Conservation (phyloP, 2,888 invertebrate species). For the Acrobasis consociella region DNA sequence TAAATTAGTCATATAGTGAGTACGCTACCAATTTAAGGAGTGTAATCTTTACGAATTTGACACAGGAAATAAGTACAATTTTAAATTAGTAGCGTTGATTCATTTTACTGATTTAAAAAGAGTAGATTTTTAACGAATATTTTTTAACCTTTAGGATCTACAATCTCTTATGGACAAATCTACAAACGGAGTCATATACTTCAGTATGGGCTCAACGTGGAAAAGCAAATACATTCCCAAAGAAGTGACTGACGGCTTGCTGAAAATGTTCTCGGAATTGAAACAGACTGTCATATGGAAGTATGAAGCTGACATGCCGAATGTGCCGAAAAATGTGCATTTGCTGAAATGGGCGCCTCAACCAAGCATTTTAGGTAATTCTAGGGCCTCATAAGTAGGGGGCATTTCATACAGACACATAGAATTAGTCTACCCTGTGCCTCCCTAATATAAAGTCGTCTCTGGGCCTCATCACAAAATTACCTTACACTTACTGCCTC, state of each 20-base stretch:
- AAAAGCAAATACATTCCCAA: constrained; percentile 56
- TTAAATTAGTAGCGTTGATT: too few species aligned
- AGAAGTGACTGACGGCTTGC: constrained; percentile 46
- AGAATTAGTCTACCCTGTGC: too few species aligned
- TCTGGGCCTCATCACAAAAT: too few species aligned
- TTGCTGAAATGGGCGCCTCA: constrained; percentile 20
- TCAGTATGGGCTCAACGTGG: constrained; percentile 70
- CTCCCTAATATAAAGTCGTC: too few species aligned
- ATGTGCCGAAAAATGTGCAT: constrained; percentile 21
- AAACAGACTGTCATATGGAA: constrained; percentile 19
- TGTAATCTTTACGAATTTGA: too few species aligned
- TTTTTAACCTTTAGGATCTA: constrained; percentile 52
- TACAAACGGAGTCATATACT: constrained; percentile 68
- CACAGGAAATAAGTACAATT: too few species aligned
- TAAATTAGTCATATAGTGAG: too few species aligned
- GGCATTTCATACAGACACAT: too few species aligned
- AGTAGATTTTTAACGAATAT: too few species aligned
- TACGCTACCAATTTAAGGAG: too few species aligned
- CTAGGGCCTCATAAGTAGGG: too few species aligned
- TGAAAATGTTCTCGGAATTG: constrained; percentile 54
- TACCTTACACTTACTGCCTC: too few species aligned
- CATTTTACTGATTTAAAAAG: neutral
- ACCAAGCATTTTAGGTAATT: constrained; percentile 21
- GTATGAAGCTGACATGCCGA: constrained; percentile 3
- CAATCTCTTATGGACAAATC: constrained; percentile 58